Conservation (phyloP, 2,113 vertebrate genomes). For the Erinaceus europaeus region DNA sequence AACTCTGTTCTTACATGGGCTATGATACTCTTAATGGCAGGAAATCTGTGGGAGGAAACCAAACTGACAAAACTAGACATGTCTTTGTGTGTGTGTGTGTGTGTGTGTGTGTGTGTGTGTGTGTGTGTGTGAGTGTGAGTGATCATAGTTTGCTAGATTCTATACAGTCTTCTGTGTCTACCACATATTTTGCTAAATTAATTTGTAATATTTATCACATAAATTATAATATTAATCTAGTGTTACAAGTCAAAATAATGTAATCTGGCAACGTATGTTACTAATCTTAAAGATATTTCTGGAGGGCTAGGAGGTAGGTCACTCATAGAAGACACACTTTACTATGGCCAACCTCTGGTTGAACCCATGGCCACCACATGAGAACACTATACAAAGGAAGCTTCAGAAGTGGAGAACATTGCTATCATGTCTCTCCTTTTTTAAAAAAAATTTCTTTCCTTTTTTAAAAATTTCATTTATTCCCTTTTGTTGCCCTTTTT, state of each 20-base stretch:
- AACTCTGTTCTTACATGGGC: neutral
- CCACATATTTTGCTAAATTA: slow-evolving; percentile 7
- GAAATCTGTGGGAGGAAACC: slow-evolving; percentile 66
- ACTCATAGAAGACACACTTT: too few species aligned
- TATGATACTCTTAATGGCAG: neutral
- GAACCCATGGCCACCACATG: too few species aligned
- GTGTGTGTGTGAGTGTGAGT: neutral
- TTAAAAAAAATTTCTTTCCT: too few species aligned
- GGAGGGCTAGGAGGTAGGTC: too few species aligned
- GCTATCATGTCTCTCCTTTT: too few species aligned
- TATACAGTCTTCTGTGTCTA: neutral
- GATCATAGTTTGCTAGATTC: neutral
- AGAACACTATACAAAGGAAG: too few species aligned
- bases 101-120: slow-evolving; percentile 13
- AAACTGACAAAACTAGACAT: neutral
- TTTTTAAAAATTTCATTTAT: too few species aligned
- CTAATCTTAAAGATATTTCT: slow-evolving; percentile 29
- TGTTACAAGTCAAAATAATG: neutral
- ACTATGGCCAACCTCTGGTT: too few species aligned
- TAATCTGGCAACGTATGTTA: neutral
- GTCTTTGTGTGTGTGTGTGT: slow-evolving; percentile 12
- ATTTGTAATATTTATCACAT: slow-evolving; percentile 10
- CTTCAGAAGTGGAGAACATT: too few species aligned
- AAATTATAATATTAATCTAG: neutral
- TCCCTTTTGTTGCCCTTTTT: too few species aligned